These are phyloP conservation scores for Neofelis nebulosa DNA, from an alignment of 2,113 vertebrate genomes.

Conservation along the genomic window DNA sequence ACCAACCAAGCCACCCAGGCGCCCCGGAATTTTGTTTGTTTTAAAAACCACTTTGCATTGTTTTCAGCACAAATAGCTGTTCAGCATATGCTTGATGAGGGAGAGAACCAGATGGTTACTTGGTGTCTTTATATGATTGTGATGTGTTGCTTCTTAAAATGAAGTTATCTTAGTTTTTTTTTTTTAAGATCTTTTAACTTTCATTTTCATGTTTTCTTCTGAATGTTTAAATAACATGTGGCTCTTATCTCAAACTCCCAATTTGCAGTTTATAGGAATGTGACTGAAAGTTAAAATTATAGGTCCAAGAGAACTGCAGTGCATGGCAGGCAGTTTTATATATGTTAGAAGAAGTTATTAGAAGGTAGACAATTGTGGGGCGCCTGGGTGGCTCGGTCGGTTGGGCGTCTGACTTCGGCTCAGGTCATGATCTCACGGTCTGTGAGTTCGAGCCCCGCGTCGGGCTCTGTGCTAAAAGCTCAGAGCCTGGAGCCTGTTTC, in stretches of 20 bases:
- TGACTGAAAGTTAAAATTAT: background rate
- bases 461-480: too few relatives aligned
- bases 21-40: background rate
- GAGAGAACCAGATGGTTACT: background rate
- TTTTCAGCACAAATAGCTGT: background rate
- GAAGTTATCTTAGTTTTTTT: constrained; percentile 25
- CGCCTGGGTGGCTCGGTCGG: too few relatives aligned
- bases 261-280: background rate
- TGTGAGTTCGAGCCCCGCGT: too few relatives aligned
- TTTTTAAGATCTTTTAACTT: constrained; percentile 20
- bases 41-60: background rate
- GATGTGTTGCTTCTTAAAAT: constrained; percentile 30
- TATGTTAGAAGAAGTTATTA: constrained; percentile 36
- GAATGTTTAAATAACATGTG: constrained; percentile 23
- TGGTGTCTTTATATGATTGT: constrained; percentile 24
- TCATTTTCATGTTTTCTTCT: background rate
- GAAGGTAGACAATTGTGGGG: background rate
- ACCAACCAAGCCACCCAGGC: too few relatives aligned
- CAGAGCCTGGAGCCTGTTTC: too few relatives aligned
- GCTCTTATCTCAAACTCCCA: background rate
- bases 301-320: background rate
- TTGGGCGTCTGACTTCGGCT: too few relatives aligned
- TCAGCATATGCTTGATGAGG: constrained; percentile 2
- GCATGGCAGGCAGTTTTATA: background rate
- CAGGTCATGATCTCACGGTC: too few relatives aligned